These are phyloP conservation scores for Ranitomeya imitator DNA, from an alignment of 2,113 vertebrate species.

Conservation along the genomic window DNA sequence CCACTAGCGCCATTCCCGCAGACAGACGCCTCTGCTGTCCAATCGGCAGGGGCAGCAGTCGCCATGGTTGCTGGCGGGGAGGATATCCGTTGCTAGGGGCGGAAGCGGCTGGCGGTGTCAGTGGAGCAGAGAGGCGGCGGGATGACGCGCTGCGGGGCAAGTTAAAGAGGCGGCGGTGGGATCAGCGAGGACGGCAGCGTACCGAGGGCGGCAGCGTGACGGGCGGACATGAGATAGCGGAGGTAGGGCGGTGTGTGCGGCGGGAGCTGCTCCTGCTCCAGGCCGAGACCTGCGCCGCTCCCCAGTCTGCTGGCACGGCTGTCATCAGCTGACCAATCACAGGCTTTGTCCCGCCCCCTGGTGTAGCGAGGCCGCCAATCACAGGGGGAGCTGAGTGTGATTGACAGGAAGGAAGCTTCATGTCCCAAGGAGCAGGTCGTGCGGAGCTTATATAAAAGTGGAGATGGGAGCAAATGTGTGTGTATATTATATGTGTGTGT, in stretches of 20 bases:
- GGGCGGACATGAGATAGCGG: constrained; percentile 44
- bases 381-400: background rate
- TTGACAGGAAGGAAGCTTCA: background rate
- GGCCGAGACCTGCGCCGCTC: background rate
- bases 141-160: background rate
- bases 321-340: constrained; percentile 17
- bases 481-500: too few relatives aligned
- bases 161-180: background rate
- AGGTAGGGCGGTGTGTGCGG: background rate
- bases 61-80: constrained; percentile 1
- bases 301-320: constrained; percentile 37
- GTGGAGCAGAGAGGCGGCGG: background rate
- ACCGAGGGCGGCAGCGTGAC: background rate
- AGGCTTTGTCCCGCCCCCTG: background rate
- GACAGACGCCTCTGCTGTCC: background rate
- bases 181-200: background rate
- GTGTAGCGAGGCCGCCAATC: background rate
- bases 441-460: too few relatives aligned
- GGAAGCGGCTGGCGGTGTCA: constrained; percentile 45
- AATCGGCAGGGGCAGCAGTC: background rate
- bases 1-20: background rate
- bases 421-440: constrained; percentile 3
- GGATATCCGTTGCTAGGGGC: constrained; percentile 52
- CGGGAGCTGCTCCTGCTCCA: too few relatives aligned
- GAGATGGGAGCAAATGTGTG: too few relatives aligned